A percentile compares a stretch with the other conserved stretches of the same genome.
Conservation (phyloP, 37 sponge, comb jelly and placozoan species). For the Hormiphora californensis region DNA sequence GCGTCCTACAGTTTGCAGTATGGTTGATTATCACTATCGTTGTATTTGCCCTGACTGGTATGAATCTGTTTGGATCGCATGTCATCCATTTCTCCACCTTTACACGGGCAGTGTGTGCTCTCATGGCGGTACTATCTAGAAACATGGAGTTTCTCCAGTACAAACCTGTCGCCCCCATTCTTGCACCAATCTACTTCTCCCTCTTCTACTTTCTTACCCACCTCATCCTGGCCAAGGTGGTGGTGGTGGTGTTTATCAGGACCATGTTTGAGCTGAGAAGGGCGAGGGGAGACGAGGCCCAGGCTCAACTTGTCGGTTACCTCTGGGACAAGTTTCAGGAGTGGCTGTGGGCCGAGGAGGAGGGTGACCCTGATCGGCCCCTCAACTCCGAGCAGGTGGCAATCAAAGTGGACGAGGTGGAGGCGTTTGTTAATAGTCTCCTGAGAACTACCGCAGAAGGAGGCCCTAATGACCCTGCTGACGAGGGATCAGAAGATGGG, state of each 20-base stretch:
- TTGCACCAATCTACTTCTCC: slow-evolving; percentile 43
- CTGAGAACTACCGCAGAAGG: slow-evolving; percentile 48
- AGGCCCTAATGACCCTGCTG: no score
- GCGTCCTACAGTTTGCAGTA: slow-evolving; percentile 3
- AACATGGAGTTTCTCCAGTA: slow-evolving; percentile 49
- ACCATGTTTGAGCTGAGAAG: slow-evolving; percentile 32
- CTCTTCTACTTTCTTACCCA: slow-evolving; percentile 43
- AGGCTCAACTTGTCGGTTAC: neutral
- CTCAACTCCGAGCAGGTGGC: slow-evolving; percentile 27
- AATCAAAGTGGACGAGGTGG: slow-evolving; percentile 49
- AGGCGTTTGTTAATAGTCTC: slow-evolving; percentile 47
- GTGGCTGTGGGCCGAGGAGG: slow-evolving; percentile 50
- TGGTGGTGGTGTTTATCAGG: slow-evolving; percentile 22
- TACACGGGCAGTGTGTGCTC: neutral
- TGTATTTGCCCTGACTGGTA: slow-evolving; percentile 21
- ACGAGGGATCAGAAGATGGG: no score
- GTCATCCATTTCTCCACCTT: slow-evolving; percentile 15
- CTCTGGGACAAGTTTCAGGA: slow-evolving; percentile 53
- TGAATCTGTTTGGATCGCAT: slow-evolving; percentile 27
- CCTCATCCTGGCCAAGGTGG: neutral
- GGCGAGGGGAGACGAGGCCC: neutral
- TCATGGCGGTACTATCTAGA: slow-evolving; percentile 2
- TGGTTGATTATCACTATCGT: slow-evolving; percentile 19
- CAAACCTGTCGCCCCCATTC: neutral
- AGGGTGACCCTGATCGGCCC: neutral